These are phyloP conservation scores for Scylla paramamosain DNA, from an alignment of 1,140 invertebrate genomes.

Conservation along the genomic window DNA sequence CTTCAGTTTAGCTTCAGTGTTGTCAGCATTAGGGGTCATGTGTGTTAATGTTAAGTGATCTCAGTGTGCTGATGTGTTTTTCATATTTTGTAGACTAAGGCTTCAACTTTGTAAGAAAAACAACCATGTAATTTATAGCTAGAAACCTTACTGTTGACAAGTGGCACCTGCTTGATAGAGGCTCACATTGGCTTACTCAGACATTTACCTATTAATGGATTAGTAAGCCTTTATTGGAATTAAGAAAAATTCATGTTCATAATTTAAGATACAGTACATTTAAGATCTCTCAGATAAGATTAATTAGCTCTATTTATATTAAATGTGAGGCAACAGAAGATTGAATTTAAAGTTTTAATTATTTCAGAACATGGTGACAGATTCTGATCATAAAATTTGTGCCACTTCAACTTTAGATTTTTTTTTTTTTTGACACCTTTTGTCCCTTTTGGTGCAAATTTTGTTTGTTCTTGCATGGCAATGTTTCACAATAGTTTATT, in stretches of 20 bases:
- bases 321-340: background rate
- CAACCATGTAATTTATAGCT: constrained; percentile 35
- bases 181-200: background rate
- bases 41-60: constrained; percentile 71
- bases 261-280: background rate
- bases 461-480: too few species aligned
- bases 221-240: background rate
- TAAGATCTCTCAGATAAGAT: background rate
- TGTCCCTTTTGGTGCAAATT: too few species aligned
- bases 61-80: constrained; percentile 65
- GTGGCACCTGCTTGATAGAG: constrained; percentile 16
- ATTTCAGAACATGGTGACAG: background rate
- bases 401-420: background rate
- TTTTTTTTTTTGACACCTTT: too few species aligned
- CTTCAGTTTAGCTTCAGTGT: constrained; percentile 56
- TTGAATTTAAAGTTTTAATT: background rate
- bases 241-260: background rate
- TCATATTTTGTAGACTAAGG: constrained; percentile 69
- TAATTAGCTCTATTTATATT: background rate
- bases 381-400: background rate
- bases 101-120: constrained; percentile 39
- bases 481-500: too few species aligned
- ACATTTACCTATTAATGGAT: background rate
- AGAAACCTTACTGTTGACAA: constrained; percentile 15
- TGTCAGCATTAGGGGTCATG: constrained; percentile 62